A percentile compares a stretch with the other conserved stretches of the same genome.
Evolutionary conservation across 2,113 vertebrate genomes (phyloP).

Genomic region (Toxotes chatareus): DNA sequence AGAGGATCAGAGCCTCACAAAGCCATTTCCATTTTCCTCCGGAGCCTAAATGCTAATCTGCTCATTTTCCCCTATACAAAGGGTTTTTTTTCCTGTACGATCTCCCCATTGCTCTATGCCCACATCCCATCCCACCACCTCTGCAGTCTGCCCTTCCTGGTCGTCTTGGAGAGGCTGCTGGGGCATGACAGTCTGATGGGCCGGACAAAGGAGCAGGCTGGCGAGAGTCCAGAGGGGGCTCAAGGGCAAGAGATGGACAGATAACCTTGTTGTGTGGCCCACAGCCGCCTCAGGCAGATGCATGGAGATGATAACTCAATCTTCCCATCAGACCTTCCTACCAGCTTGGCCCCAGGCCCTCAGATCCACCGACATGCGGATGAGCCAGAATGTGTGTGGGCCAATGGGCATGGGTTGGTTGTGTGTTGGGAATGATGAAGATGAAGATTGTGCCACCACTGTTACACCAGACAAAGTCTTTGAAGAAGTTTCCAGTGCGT

Average conservation of each 20-base stretch:
- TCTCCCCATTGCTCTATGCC: conserved; percentile 35
- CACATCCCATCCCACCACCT: conserved; percentile 39
- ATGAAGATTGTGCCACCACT: background rate
- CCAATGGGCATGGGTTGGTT: conserved; percentile 8
- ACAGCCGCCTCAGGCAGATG: conserved; percentile 41
- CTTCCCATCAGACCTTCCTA: conserved; percentile 51
- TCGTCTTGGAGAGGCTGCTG: conserved; percentile 61
- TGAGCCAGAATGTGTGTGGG: conserved; percentile 33
- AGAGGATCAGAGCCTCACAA: conserved; percentile 55
- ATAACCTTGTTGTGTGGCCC: conserved; percentile 75
- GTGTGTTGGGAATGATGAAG: background rate
- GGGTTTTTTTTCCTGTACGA: conserved; percentile 51
- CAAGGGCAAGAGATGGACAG: conserved; percentile 69
- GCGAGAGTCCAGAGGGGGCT: conserved; percentile 43
- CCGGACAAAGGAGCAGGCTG: conserved; percentile 46
- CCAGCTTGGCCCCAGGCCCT: conserved; percentile 18
- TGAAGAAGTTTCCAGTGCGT: background rate
- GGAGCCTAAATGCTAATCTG: conserved; percentile 69
- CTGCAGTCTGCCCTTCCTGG: conserved; percentile 39
- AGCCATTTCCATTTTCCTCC: conserved; percentile 59
- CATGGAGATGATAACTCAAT: conserved; percentile 69
- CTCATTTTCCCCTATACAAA: conserved; percentile 64
- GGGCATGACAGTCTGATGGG: conserved; percentile 57
- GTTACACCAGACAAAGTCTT: background rate
- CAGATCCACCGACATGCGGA: conserved; percentile 14